phyloP scores from a whole-genome alignment of 2,113 vertebrate species.

The Pimephales promelas region DNA sequence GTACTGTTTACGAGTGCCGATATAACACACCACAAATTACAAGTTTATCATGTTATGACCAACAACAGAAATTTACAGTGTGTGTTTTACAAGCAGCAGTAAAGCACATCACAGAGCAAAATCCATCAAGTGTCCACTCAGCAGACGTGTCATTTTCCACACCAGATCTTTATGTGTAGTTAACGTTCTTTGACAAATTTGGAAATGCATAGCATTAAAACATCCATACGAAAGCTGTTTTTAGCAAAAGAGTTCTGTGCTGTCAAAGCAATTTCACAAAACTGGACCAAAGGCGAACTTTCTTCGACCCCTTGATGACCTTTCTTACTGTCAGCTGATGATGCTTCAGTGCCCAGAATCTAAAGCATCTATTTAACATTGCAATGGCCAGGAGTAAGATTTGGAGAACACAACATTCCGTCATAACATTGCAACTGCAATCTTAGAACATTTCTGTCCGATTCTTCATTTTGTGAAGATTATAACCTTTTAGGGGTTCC shows the following conservation, averaged over 20 bases:
- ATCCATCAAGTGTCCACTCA: constrained; percentile 2
- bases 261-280: constrained; percentile 24
- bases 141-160: background rate
- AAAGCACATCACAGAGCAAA: constrained; percentile 54
- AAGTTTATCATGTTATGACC: constrained; percentile 60
- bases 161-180: background rate
- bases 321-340: background rate
- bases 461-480: too few species aligned
- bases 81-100: constrained; percentile 61
- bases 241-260: background rate
- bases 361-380: background rate
- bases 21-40: constrained; percentile 35
- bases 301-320: background rate
- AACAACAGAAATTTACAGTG: constrained; percentile 60
- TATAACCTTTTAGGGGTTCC: too few species aligned
- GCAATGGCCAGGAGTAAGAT: background rate
- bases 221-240: background rate
- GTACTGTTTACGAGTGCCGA: constrained; percentile 25
- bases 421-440: background rate
- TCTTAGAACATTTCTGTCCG: too few species aligned
- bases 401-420: background rate
- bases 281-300: background rate
- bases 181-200: constrained; percentile 6
- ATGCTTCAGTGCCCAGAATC: constrained; percentile 1
- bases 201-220: constrained; percentile 3